Base-by-base conservation (phyloP, 2,888 invertebrate genomes). In the Urechis unicinctus region DNA sequence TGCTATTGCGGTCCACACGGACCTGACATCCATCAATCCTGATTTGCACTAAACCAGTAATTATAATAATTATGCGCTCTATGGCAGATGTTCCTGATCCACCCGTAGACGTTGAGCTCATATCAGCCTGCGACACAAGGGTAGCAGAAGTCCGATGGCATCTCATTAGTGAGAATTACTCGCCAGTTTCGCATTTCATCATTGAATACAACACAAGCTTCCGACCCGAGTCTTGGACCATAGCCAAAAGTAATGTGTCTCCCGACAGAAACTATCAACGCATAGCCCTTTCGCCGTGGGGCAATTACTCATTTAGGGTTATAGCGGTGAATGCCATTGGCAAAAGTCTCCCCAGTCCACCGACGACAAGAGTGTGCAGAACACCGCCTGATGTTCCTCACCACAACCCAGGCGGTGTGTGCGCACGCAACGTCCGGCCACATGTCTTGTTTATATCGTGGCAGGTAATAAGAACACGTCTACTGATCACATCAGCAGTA, bases 191-290 rank as follows among this genome's bases (percentile, higher is more conserved):
- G 9, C 61, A 61, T 56, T 65, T 61, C 59, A 53, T 65, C 55
- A 60, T 65, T 46, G 53, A 65, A 50, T 62, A 60, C 56, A 65
- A 65, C 57, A 62, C 62, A 6, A 59, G 62, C 17, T 65, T 65
- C 57, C 28, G 51, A n/a, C 62, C 63, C 2, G 55, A 58, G 31
- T 46, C 51, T 17, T 65, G 65, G 65, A 52, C 55, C 17, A 49
- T 53, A 22, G 61, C 61, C 22, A 60, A 60, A 30, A 55, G 57
- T 2, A 52, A 58, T 29, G 47, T 60, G 6, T 58, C 63, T 3
- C 29, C 60, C n/a, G 50, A 60, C 50, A 50, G 57, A 6, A 52
- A 53, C 45, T 62, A 59, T 56, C 58, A 65, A 42, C 50, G 65
- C 9, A 61, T 65, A 21, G 55, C 61, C 43, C 54, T 65, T 42